Evolutionary conservation across 23 tunicate species (phyloP), one percentile per base, ranked within the genome.

Genomic region (Corella eumyota): DNA sequence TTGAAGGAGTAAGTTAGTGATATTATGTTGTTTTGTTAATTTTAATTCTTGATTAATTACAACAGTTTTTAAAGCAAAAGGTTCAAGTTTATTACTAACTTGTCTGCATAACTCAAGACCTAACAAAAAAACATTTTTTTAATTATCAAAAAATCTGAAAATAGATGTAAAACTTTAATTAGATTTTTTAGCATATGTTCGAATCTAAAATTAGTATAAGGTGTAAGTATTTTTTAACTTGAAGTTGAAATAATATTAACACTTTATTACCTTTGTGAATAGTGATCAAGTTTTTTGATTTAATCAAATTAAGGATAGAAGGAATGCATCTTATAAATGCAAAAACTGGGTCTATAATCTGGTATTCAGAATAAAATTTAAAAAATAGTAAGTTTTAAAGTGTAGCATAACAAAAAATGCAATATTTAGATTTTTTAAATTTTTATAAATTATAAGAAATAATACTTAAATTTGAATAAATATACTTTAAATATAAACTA

Each of bases 251-350:
- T 6, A 58, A 58, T 27, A 7, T 21, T 6, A 58, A 58, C 35
- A 22, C 25, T 20, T 6, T 19, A 15, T 32, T 61, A 64, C 80
- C 80, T 74, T 74, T 74, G 45, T 74, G 71, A 11, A 74, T 31
- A 25, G 31, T 35, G 27, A 44, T 55, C 3, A 65, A 45, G 30
- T 74, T 40, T 1, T 21, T 32, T n/a, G 70, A 7, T 64, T 74
- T 74, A 38, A 67, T 30, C 1, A 74, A 64, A 21, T 31, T 38
- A 38, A 74, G 50, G 6, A 74, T 64, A 9, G 65, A 37, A 19
- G 70, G 64, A 55, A 74, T 37, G 64, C 48, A 53, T 20, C 44
- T 29, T 0, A 52, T 2, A 37, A 74, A 64, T 27, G 67, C 64
- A 64, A 65, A 74, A 27, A 23, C 20, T 4, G 66, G 58, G 50